phyloP scores from a whole-genome alignment of 2,113 vertebrate genomes.

The Dipodomys merriami region DNA sequence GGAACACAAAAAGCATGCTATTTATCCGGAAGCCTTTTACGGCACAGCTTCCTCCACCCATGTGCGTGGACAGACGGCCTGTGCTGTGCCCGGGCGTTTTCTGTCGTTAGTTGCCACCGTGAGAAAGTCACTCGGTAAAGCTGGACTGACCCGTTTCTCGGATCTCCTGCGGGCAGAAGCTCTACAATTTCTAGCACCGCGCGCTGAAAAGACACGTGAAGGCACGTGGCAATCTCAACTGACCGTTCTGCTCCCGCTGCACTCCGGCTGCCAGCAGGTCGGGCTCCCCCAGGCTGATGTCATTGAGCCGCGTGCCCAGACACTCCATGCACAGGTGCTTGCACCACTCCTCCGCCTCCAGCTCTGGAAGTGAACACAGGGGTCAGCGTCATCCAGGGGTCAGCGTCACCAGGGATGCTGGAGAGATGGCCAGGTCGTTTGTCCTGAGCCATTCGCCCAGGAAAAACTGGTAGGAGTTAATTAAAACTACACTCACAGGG shows the following conservation, averaged over 20 bases:
- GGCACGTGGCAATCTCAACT: conserved; percentile 69
- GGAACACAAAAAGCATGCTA: not conserved
- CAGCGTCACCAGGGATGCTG: not conserved
- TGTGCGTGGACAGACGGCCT: not conserved
- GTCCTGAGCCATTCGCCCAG: not conserved
- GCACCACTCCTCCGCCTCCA: conserved; percentile 99
- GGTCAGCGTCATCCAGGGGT: not conserved
- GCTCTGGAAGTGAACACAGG: conserved; percentile 87
- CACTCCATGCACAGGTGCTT: conserved; percentile 98
- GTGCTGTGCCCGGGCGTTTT: not conserved
- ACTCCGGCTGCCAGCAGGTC: conserved; percentile 98
- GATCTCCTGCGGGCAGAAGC: too few relatives aligned
- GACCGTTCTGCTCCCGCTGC: conserved; percentile 98
- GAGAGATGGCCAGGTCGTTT: fast-evolving
- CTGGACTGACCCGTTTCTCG: not conserved
- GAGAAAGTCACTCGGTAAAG: not conserved
- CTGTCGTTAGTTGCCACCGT: not conserved
- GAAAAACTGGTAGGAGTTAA: not conserved
- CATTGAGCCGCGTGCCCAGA: conserved; percentile 95
- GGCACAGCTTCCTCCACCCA: too few relatives aligned
- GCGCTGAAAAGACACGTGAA: too few relatives aligned
- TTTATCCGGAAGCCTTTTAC: not conserved
- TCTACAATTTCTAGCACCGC: fast-evolving
- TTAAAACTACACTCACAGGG: not conserved
- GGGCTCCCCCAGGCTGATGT: conserved; percentile 98